Base-by-base conservation (phyloP, 2,888 invertebrate genomes). In the Morpho achilles region DNA sequence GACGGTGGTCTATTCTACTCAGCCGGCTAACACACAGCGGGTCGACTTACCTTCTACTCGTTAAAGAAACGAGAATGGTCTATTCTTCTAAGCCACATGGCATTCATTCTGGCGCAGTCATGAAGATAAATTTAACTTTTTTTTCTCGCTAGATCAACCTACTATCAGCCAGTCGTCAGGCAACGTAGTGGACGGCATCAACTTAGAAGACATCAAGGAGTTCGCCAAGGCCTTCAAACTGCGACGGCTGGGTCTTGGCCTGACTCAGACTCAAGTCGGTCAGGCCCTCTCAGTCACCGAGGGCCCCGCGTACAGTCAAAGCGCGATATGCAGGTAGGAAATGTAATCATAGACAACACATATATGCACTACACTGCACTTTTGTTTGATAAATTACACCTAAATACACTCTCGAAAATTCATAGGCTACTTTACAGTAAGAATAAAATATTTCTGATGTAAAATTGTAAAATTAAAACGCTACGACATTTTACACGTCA, bases 221-320 rank as follows among this genome's bases (percentile, higher is more conserved):
- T 99, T 99, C 87, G 98, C 99, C 67, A 98, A 98, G 91, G 97
- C 97, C 65, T 99, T 99, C 88, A 99, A 99, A 84, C 93, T 98
- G 58, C 93, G 98, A 54, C 94, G 99, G 72, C 92, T 99, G 64
- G 98, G 98, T 8, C 89, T 99, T 68, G 99, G 99, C 57, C 92
- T 99, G 63, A 99, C 99, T 47, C 98, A 98, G 86, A 98, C 98
- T 0, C 99, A 99, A 91, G 97, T 98, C 56, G 97, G 98, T n/a
- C 98, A 98, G 86, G 98, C 99, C 46, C 91, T 99, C 8, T 98
- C 97, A 65, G 96, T 98, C 59, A 98, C 98, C 23, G 98, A 98
- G 89, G 99, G 99, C 56, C 99, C 99, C 42, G 98, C 98, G 53
- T 99, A 99, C 89, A 98, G 98, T 89, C 99, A 99, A 93, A 98